Conservation (phyloP, 1,140 invertebrate species). For the Hycleus phaleratus region DNA sequence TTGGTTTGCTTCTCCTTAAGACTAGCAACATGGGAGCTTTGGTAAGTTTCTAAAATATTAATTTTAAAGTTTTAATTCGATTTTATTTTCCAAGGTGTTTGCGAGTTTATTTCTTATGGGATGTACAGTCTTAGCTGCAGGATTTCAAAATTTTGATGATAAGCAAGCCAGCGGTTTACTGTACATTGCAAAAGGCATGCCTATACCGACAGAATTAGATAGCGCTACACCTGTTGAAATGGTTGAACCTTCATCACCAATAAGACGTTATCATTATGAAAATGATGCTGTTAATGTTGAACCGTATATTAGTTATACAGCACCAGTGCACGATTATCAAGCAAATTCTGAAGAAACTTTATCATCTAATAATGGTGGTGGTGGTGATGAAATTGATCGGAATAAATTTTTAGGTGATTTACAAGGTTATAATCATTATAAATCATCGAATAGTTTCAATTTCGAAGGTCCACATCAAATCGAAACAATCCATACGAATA, state of each 20-base stretch:
- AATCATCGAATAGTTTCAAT: conserved; percentile 23
- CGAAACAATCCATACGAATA: conserved; percentile 25
- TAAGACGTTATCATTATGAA: too few species aligned
- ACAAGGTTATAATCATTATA: conserved; percentile 23
- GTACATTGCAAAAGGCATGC: conserved; percentile 13
- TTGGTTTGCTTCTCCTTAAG: conserved; percentile 11
- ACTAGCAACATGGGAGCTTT: conserved; percentile 24
- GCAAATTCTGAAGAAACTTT: too few species aligned
- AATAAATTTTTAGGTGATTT: too few species aligned
- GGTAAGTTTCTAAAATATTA: conserved; percentile 12
- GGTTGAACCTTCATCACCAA: too few species aligned
- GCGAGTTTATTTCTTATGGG: conserved; percentile 22
- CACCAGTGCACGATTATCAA: too few species aligned
- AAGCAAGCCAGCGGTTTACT: background rate
- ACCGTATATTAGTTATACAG: too few species aligned
- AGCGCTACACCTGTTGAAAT: conserved; percentile 1
- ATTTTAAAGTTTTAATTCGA: background rate
- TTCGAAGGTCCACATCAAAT: conserved; percentile 28
- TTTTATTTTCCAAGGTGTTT: conserved; percentile 10
- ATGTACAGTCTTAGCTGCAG: background rate
- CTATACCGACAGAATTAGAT: background rate
- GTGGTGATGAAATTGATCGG: too few species aligned
- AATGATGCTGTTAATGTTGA: too few species aligned
- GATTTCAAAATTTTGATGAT: too few species aligned
- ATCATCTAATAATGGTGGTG: too few species aligned